These are phyloP conservation scores for Coendou prehensilis DNA, from an alignment of 2,797 vertebrate species.

Conservation along the genomic window DNA sequence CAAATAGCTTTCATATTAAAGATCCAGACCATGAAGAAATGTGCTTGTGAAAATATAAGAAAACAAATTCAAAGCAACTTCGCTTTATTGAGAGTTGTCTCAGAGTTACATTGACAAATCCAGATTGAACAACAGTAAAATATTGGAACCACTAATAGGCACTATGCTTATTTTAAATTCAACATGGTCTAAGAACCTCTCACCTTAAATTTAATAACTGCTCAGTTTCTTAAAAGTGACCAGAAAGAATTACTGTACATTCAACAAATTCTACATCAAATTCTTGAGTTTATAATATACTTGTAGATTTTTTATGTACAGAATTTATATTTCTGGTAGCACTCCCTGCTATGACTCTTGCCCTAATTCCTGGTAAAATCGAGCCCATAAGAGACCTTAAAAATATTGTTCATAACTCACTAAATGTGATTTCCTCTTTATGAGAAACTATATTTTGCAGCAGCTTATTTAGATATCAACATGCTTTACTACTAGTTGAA, in stretches of 20 bases:
- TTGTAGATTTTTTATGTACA: not conserved
- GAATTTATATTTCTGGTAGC: not conserved
- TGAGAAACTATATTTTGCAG: not conserved
- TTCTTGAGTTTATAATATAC: not conserved
- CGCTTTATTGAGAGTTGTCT: not conserved
- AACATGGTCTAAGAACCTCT: not conserved
- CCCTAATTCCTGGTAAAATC: not conserved
- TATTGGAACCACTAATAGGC: not conserved
- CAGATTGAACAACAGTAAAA: not conserved
- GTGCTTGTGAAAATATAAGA: not conserved
- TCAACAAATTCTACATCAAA: not conserved
- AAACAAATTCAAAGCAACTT: not conserved
- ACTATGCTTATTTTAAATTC: constrained; percentile 15
- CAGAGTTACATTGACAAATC: not conserved
- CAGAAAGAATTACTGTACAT: not conserved
- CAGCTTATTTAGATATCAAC: not conserved
- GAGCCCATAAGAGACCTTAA: not conserved
- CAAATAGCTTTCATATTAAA: not conserved
- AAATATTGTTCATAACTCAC: constrained; percentile 4
- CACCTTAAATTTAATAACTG: not conserved
- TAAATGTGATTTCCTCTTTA: not conserved
- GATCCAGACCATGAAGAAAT: not conserved
- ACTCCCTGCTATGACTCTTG: not conserved
- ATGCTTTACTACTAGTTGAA: not conserved
- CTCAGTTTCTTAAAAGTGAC: not conserved